Conservation (phyloP, 2,113 vertebrate species). For the Tympanuchus pallidicinctus region DNA sequence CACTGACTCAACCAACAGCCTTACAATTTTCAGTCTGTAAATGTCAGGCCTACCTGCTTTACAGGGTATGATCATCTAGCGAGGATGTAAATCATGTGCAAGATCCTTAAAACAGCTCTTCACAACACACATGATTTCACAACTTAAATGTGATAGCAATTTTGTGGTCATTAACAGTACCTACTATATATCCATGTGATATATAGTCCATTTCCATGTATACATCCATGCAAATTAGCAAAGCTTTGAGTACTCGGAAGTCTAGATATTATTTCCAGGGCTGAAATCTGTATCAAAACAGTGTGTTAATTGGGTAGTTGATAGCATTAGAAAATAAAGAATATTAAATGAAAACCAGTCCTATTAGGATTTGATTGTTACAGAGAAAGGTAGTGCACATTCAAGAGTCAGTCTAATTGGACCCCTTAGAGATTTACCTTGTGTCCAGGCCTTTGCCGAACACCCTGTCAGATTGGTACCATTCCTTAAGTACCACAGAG, state of each 20-base stretch:
- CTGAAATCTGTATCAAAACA: not conserved
- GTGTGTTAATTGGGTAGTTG: not conserved
- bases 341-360: not conserved
- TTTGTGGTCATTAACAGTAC: not conserved
- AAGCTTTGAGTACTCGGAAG: not conserved
- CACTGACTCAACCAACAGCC: not conserved
- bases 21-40: not conserved
- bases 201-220: no score
- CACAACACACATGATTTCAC: not conserved
- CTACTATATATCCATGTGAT: no score
- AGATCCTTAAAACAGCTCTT: not conserved
- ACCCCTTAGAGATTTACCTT: not conserved
- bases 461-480: not conserved
- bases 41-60: not conserved
- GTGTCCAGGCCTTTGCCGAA: not conserved
- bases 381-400: not conserved
- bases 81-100: not conserved
- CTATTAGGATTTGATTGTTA: not conserved
- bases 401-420: not conserved
- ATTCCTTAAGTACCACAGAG: not conserved
- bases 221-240: not conserved
- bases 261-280: not conserved
- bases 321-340: not conserved
- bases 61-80: not conserved
- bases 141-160: not conserved